Percentiles rank a stretch among this genome's conserved stretches.
These are phyloP conservation scores for Nasonia longicornis DNA, from an alignment of 1,140 invertebrate species.

Conservation along the genomic window DNA sequence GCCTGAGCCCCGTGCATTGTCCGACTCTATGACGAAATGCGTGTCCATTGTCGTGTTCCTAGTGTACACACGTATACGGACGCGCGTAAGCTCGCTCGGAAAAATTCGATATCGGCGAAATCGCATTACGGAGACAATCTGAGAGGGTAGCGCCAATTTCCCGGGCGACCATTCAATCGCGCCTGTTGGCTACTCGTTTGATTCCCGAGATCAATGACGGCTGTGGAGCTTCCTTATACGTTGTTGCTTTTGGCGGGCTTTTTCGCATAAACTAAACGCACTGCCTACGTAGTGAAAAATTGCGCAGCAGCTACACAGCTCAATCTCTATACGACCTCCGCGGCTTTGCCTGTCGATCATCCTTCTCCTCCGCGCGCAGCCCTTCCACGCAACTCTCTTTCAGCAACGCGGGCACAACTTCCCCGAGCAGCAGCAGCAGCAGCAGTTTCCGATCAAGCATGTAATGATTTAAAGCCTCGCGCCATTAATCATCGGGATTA, in stretches of 20 bases:
- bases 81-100: neutral
- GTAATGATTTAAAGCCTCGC: constrained; percentile 32
- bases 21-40: too few species aligned
- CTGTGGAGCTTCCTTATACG: neutral
- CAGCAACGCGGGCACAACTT: neutral
- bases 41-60: too few species aligned
- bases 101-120: constrained; percentile 23
- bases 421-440: neutral
- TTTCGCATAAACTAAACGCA: neutral
- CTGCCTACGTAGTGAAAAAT: neutral
- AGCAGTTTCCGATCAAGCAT: constrained; percentile 19
- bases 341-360: constrained; percentile 1
- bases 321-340: neutral
- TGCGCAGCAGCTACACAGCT: neutral
- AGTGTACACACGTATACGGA: too few species aligned
- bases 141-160: too few species aligned
- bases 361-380: neutral
- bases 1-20: neutral
- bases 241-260: neutral
- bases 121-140: constrained; percentile 13
- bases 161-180: too few species aligned
- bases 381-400: neutral
- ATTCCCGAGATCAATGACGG: constrained; percentile 10
- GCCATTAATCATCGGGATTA: constrained; percentile 39
- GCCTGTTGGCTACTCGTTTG: neutral